Evolutionary conservation across 2,888 invertebrate genomes (phyloP), one percentile per base, ranked within the genome.

Genomic region (Ophioninae sp.): DNA sequence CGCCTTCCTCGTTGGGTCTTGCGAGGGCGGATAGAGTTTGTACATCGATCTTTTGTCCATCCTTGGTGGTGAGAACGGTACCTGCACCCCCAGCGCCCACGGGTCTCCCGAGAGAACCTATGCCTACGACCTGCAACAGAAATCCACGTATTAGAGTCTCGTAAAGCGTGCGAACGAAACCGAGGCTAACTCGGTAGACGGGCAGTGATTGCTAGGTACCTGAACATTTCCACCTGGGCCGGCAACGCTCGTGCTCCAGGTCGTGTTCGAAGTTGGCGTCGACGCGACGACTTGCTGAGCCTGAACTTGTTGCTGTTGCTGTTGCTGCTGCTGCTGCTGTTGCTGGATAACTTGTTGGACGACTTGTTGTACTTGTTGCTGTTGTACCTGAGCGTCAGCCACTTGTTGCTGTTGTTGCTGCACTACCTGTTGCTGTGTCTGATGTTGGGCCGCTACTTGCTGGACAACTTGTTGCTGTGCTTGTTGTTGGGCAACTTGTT

Each of bases 11-110:
- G 1, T 89, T 87, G 1, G 92, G 90, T 77, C 92, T 90, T 7
- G 91, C 82, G 72, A 93, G 84, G 3, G 90, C 87, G 5, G 92
- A 90, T 7, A 93, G 79, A 0, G 92, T 87, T 79, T 92, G 92
- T 0, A 92, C 90, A 23, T 93, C 93, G 44, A 93, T 92, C 79
- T 93, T 93, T 77, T 92, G 93, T 0, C 93, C 93, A 39, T 93
- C 93, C 74, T 92, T 93, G 0, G 93, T 93, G 1, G 92, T 92
- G 68, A 93, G 87, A n/a, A 92, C 88, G n/a, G 89, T 82, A 23
- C 89, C 89, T 3, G 82, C 59, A 10, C 81, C 72, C 62, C 73
- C 75, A 30, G 84, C 70, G 7, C 87, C 84, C 5, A 90, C 85
- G 37, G 90, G 86, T 61, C 93, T 89, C 17, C 90, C 89, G 64